Evolutionary conservation across 2,113 vertebrate species (phyloP), one percentile per base, ranked within the genome.

Genomic region (Gobiocypris rarus): DNA sequence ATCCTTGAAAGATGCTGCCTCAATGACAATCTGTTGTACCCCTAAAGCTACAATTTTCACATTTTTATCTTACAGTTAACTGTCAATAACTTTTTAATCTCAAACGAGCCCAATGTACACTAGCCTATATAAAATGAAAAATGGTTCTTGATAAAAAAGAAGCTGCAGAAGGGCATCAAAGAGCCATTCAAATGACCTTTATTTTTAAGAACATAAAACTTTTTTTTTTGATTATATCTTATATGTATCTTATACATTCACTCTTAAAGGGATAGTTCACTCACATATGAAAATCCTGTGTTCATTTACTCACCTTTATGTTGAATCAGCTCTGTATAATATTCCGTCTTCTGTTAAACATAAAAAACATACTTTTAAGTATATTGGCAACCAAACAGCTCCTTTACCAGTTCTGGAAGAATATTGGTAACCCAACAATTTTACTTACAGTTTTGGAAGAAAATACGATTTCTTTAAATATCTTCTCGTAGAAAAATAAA

Each of bases 1-100:
- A 45, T 45, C 69, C 69, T 71, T 71, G 69, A 71, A n/a, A 71
- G 22, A 2, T 45, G 41, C 69, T 71, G 41, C 41, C 11, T 71
- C 41, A 71, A 71, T 71, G 41, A 71, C 41, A 71, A 71, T 41
- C 69, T 45, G 41, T 45, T 71, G 69, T 71, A 45, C 43, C 34
- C 65, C 67, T 70, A 71, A 71, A 71, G 22, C 22, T 45, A 45
- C 69, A 45, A 71, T 45, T 71, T 45, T 15, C 10, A 13, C 38
- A 24, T 58, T 45, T 14, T 11, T n/a, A n/a, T n/a, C 41, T n/a
- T 41, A 71, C 38, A 71, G 69, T 45, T 70, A n/a, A 41, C 34
- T 15, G 0, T 70, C 52, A 38, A 56, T 7, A n/a, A n/a, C 28
- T 24, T 77, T 78, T 63, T 59, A 41, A 79, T 61, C 56, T 61